Percentiles rank a stretch among this genome's conserved stretches.
phyloP scores from a whole-genome alignment of 2,113 vertebrate species.

The Tetrax tetrax region DNA sequence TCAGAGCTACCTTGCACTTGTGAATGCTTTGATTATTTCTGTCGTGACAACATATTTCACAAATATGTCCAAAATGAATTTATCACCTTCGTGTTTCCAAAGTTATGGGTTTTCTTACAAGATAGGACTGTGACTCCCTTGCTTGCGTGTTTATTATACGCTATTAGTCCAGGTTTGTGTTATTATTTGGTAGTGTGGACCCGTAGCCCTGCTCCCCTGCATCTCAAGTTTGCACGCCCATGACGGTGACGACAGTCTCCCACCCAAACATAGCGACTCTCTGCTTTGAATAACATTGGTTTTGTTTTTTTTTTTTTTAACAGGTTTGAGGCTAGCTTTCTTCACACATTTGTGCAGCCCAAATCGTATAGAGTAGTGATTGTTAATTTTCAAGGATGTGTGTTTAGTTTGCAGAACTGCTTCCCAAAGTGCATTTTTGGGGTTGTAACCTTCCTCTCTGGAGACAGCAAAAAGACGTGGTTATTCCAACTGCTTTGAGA shows the following conservation, averaged over 20 bases:
- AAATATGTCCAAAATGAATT: neutral
- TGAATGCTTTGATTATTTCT: neutral
- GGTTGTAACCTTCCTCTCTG: neutral
- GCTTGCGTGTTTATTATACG: too few relatives aligned
- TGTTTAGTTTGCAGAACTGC: neutral
- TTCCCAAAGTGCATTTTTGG: accelerated
- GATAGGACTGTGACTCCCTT: too few relatives aligned
- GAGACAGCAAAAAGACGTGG: neutral
- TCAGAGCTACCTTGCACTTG: neutral
- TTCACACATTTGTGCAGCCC: neutral
- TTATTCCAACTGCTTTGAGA: neutral
- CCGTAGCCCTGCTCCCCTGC: neutral
- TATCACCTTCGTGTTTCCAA: neutral
- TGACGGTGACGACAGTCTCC: neutral
- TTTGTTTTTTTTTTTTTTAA: too few relatives aligned
- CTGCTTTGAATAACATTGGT: too few relatives aligned
- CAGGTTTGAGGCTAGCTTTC: neutral
- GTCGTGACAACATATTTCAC: neutral
- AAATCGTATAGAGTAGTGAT: neutral
- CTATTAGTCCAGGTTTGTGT: neutral
- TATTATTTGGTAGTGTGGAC: neutral
- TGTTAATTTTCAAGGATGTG: neutral
- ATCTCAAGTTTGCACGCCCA: neutral
- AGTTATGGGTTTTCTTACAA: neutral
- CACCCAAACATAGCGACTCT: neutral